Percentiles rank a stretch among this genome's conserved stretches.
phyloP scores from a whole-genome alignment of 2,797 vertebrate genomes.

The Vipera latastei region DNA sequence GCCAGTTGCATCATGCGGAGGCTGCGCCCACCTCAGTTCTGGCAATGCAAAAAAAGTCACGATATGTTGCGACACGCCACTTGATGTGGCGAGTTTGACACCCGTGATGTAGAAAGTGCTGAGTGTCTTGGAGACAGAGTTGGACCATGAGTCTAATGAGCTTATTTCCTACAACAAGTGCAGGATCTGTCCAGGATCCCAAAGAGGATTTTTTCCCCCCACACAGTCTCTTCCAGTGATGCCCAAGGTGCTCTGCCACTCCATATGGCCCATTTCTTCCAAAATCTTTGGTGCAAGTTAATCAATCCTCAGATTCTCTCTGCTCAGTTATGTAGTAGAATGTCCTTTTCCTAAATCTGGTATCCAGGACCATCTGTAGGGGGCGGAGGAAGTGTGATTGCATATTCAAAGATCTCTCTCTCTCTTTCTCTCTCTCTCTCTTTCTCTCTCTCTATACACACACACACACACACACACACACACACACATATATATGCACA shows the following conservation, averaged over 20 bases:
- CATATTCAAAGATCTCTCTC: neutral
- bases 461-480: too few relatives aligned
- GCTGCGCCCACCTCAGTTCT: too few relatives aligned
- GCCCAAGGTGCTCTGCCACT: neutral
- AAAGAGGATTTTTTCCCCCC: neutral
- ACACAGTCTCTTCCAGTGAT: neutral
- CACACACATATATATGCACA: too few relatives aligned
- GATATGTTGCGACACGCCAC: too few relatives aligned
- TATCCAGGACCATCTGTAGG: neutral
- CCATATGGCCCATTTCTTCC: neutral
- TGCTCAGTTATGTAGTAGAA: neutral
- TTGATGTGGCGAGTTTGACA: too few relatives aligned
- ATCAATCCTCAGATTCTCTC: neutral
- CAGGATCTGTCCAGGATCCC: neutral
- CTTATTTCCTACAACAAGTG: neutral
- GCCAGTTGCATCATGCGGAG: too few relatives aligned
- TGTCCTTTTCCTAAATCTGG: neutral
- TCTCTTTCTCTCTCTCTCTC: too few relatives aligned
- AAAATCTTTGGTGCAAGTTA: neutral
- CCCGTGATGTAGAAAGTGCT: neutral
- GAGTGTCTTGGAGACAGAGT: neutral
- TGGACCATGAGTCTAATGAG: neutral
- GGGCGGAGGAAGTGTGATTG: neutral
- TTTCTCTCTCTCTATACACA: neutral
- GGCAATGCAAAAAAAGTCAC: too few relatives aligned